These are phyloP conservation scores for Zaprionus africanus DNA, from an alignment of 1,140 invertebrate species.

Conservation along the genomic window DNA sequence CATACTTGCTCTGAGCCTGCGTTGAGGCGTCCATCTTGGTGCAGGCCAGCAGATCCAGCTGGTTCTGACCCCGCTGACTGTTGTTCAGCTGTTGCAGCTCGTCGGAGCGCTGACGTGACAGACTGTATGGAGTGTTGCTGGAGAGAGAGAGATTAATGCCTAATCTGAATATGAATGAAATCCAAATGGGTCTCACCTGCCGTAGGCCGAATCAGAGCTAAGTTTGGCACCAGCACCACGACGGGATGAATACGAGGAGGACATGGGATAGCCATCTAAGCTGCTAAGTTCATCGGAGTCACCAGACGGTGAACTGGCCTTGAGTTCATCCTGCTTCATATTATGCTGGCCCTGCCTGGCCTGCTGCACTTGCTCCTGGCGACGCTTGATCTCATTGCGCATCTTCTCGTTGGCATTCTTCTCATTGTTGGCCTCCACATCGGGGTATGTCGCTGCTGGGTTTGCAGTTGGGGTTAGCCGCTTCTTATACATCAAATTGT, in stretches of 20 bases:
- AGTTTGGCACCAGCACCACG: constrained; percentile 73
- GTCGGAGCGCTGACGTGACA: constrained; percentile 74
- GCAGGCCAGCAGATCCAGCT: constrained; percentile 39
- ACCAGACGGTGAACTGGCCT: constrained; percentile 54
- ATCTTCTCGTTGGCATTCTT: constrained; percentile 77
- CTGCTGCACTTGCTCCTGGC: constrained; percentile 21
- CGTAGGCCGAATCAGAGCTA: constrained; percentile 89
- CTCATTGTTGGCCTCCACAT: constrained; percentile 79
- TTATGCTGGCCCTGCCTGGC: background rate
- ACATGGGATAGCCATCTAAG: constrained; percentile 76
- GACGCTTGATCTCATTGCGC: constrained; percentile 68
- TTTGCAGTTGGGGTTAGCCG: constrained; percentile 37
- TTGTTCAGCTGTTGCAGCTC: constrained; percentile 42
- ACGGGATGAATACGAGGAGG: constrained; percentile 65
- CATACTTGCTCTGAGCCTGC: constrained; percentile 59
- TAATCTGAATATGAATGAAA: background rate
- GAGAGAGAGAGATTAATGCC: background rate
- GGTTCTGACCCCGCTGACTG: constrained; percentile 32
- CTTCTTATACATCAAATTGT: constrained; percentile 18
- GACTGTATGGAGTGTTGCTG: constrained; percentile 63
- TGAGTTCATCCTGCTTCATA: constrained; percentile 4
- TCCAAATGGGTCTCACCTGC: constrained; percentile 85
- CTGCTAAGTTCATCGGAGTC: constrained; percentile 83
- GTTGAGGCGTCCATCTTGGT: constrained; percentile 57
- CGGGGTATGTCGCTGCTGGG: constrained; percentile 47